Percentiles rank a stretch among this genome's conserved stretches.
Evolutionary conservation across 2,888 invertebrate genomes (phyloP).

Genomic region (Drosophila paramelanica): DNA sequence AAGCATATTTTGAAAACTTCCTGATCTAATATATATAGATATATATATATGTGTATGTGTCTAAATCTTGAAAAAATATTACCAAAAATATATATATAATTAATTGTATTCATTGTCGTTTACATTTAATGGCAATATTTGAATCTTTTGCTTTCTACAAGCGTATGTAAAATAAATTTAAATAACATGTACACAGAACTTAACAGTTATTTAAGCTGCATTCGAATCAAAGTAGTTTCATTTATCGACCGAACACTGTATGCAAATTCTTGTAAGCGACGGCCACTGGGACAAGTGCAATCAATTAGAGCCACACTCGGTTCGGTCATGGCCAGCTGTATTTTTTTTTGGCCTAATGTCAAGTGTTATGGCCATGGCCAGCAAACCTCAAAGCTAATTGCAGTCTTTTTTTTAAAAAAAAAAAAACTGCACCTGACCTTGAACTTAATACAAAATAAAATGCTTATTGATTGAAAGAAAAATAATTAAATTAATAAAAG

Average conservation of each 20-base stretch:
- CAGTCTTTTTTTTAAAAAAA: not conserved
- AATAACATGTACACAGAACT: too few relatives aligned
- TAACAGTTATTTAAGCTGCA: not conserved
- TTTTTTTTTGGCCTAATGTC: constrained; percentile 54
- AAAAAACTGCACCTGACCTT: not conserved
- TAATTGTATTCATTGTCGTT: too few relatives aligned
- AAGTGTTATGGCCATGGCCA: constrained; percentile 53
- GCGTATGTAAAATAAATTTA: too few relatives aligned
- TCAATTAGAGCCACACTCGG: constrained; percentile 45
- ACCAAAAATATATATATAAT: too few relatives aligned
- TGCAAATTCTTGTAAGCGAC: constrained; percentile 16
- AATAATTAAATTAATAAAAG: too few relatives aligned
- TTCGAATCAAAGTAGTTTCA: not conserved
- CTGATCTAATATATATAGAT: too few relatives aligned
- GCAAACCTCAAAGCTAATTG: not conserved
- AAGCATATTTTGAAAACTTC: too few relatives aligned
- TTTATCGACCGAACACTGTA: not conserved
- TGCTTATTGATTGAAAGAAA: not conserved
- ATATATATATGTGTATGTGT: too few relatives aligned
- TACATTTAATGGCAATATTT: too few relatives aligned
- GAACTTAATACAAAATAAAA: not conserved
- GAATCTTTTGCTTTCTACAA: too few relatives aligned
- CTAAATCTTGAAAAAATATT: too few relatives aligned
- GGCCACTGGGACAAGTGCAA: constrained; percentile 28
- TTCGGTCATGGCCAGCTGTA: constrained; percentile 43